Base-by-base conservation (phyloP, 1,140 invertebrate species). In the Drosophila pachea region DNA sequence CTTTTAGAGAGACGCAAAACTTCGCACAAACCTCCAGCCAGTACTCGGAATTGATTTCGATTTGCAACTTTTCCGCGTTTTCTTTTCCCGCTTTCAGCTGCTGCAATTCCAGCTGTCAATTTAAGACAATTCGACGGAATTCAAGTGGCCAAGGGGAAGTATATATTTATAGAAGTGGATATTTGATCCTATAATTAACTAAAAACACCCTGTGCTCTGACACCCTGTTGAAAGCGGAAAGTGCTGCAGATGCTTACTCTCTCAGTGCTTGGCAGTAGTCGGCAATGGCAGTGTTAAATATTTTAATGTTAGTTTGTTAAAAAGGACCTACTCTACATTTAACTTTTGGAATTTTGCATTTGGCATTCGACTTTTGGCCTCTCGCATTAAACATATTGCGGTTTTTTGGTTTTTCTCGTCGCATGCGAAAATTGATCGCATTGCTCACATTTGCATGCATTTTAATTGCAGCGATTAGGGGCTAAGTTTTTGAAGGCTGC, bases 101-200 rank as follows among this genome's bases (percentile, higher is more conserved):
- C 31, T 60, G 63, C 63, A 61, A 54, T 71, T 71, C 42, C 42
- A 68, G 6, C 54, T 54, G 33, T 47, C 72, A 64, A 59, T 68
- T 66, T 40, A 43, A 50, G 65, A 38, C 64, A 68, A 42, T 59
- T 71, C 55, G n/a, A 7, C 33, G 22, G 22, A 22, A 22, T 22
- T 22, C 22, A 22, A 22, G 22, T 22, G 22, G 22, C 22, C 22
- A 22, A 22, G 22, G 22, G 22, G 22, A 22, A 22, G 22, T 2
- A 22, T 22, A 22, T 22, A 32, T 53, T 40, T 31, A 47, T 33
- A 36, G n/a, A 12, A n/a, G 12, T 14, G 5, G 40, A 43, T 43
- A 14, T 5, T 14, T 7, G 40, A 43, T 22, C 22, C 22, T 22
- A 22, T 22, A 22, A 22, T 22, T 22, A 22, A 3, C 22, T 22